Percentiles rank a stretch among this genome's conserved stretches.
phyloP scores from a whole-genome alignment of 2,113 vertebrate species.

The Ceyx cyanopectus region DNA sequence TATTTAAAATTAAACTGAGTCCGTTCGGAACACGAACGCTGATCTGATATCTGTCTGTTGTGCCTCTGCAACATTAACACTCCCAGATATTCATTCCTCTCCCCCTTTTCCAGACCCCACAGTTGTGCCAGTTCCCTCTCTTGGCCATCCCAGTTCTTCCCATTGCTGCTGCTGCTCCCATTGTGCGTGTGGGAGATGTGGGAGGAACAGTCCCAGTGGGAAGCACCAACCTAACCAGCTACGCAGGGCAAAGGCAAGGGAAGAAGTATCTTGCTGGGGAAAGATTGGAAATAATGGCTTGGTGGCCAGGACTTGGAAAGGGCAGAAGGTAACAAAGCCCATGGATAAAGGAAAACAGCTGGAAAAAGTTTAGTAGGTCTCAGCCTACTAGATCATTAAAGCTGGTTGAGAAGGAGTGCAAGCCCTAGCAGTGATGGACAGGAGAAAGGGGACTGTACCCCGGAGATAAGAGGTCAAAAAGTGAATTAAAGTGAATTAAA shows the following conservation, averaged over 20 bases:
- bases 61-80: not conserved
- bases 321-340: not conserved
- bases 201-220: not conserved
- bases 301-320: not conserved
- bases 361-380: not conserved
- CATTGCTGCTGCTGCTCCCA: not conserved
- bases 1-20: not conserved
- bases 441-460: not conserved
- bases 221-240: not conserved
- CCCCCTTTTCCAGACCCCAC: not conserved
- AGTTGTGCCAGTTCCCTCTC: not conserved
- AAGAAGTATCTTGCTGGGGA: not conserved
- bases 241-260: not conserved
- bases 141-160: not conserved
- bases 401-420: rapidly evolving
- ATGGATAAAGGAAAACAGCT: not conserved
- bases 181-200: rapidly evolving
- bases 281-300: not conserved
- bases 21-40: not conserved
- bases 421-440: rapidly evolving
- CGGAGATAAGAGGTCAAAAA: not conserved
- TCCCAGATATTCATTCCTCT: not conserved
- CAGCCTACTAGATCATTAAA: not conserved
- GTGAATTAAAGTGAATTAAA: not conserved
- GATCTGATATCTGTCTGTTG: not conserved